Conservation (phyloP, 2,797 vertebrate species). For the Todus mexicanus region DNA sequence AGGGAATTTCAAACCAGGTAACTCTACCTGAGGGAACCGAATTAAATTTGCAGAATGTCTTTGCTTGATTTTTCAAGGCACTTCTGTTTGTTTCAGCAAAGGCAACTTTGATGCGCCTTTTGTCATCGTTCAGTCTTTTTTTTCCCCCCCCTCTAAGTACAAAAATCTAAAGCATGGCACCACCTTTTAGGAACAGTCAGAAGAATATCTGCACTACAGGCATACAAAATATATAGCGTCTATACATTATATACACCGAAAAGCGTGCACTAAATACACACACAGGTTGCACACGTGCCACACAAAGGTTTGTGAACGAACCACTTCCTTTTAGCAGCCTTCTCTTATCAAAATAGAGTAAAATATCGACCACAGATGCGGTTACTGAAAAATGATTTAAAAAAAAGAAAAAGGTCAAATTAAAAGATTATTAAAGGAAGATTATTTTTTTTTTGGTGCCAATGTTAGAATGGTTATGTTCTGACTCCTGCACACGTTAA, state of each 20-base stretch:
- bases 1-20: not conserved
- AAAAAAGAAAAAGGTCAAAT: not conserved
- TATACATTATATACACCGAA: not conserved
- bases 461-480: constrained; percentile 24
- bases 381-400: constrained; percentile 9
- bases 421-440: not conserved
- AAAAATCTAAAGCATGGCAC: not conserved
- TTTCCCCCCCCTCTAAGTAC: not conserved
- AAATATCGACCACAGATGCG: constrained; percentile 33
- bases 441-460: not conserved
- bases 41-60: not conserved
- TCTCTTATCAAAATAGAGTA: constrained; percentile 65
- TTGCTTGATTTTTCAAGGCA: constrained; percentile 28
- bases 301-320: not conserved
- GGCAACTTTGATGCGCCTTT: not conserved
- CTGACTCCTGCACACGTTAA: constrained; percentile 46
- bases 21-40: not conserved
- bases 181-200: not conserved
- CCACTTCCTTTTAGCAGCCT: constrained; percentile 80
- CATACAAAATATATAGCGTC: not conserved
- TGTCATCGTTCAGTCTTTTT: not conserved
- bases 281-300: not conserved
- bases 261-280: not conserved
- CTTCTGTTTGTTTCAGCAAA: constrained; percentile 12
- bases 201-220: not conserved